Evolutionary conservation across 2,113 vertebrate species (phyloP), one percentile per base, ranked within the genome.

Genomic region (Genyomyrus donnyi): DNA sequence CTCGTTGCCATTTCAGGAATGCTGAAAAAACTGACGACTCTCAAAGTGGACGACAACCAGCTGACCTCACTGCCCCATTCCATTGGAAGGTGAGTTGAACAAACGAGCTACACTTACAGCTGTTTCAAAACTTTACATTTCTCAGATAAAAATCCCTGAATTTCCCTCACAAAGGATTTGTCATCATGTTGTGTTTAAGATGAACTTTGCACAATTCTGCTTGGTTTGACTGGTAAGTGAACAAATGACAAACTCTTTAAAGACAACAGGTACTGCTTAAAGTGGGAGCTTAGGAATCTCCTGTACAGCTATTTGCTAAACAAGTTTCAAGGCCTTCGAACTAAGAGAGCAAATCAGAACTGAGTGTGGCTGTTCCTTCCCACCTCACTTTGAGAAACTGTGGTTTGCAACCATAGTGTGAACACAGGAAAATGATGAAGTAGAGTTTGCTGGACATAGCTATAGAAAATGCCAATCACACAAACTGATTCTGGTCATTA

Each of bases 21-120:
- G 95, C 90, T 99, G 95, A 99, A 99, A 96, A 99, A 99, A 90
- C 94, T 99, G 90, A 98, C 98, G 15, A 99, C 98, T 50, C 93
- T 99, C 90, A 99, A 99, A 95, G 98, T 99, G 90, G 98, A 99
- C 93, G 98, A 99, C 97, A 99, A 99, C 95, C 98, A 99, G 95
- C 97, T 99, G 90, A 98, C 97, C 35, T 95, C 98, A 92, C 96
- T 99, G 94, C 98, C 98, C 91, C 98, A 97, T 88, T 97, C 97
- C 88, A 97, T 99, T 3, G 98, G 98, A 96, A 99, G 98, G 98
- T 99, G 95, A 97, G 96, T 97, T 90, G 5, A 52, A 88, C 35
- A 83, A 4, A 1, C 24, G 6, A 86, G 80, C 53, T 35, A 39
- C 24, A n/a, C 80, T 27, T n/a, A 85, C 21, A 80, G 21, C 70